Base-by-base conservation (phyloP, 2,888 invertebrate genomes). In the Noctua janthe region DNA sequence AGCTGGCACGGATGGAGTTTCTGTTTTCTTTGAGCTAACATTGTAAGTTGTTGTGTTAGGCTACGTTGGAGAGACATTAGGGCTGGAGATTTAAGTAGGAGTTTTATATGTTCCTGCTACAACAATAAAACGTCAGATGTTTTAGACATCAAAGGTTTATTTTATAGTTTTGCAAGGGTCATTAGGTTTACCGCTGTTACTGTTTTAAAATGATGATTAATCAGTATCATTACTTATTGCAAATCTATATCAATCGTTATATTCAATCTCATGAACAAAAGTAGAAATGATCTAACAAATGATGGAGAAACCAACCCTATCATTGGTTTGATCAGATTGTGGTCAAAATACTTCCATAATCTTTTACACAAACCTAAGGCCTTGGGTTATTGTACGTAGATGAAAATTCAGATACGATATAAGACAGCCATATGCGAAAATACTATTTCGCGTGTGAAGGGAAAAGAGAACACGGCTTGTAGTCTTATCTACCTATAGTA, bases 1-100 rank as follows among this genome's bases (percentile, higher is more conserved):
- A 39, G 82, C 88, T 23, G 69, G 77, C 47, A 51, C 49, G 4
- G 56, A 39, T 51, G 17, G 35, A 56, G 29, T n/a, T 59, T 54
- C 15, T 74, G 39, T 74, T 76, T 49, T 76, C 62, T 74, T 80
- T 54, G 15, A 59, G 64, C 66, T 71, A 10, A 82, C 39, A 35
- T 74, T 74, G 74, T 70, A 23, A 49, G 51, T 66, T 66, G 35
- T 43, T 49, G 29, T 64, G 74, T 71, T 43, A n/a, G 35, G 76
- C 62, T 43, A 66, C 67, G 39, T 47, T 51, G 66, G 6, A 23
- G 5, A 43, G n/a, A 20, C 64, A 29, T 71, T 72, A 66, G 59
- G 20, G 64, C 6, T 80, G 62, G 20, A 13, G 15, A n/a, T 17
- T 29, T 3, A 23, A 20, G 20, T 23, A 15, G 17, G 8, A 39